Percentiles rank a stretch among this genome's conserved stretches.
These are phyloP conservation scores for Papilio dardanus DNA, from an alignment of 1,140 invertebrate genomes.

Conservation along the genomic window DNA sequence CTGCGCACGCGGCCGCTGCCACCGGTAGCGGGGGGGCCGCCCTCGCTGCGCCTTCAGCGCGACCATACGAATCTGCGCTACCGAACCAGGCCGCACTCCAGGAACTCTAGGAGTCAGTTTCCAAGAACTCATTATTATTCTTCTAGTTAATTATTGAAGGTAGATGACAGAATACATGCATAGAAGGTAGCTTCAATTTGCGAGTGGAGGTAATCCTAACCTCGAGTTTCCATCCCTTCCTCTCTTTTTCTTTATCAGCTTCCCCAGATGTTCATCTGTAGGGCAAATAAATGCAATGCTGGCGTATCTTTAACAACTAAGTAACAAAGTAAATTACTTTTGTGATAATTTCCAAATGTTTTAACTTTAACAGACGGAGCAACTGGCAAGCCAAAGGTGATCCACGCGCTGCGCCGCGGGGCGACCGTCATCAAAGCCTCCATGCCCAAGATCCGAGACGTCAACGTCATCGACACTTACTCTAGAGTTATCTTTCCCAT, in stretches of 20 bases:
- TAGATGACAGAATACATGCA: too few relatives aligned
- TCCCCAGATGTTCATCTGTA: too few relatives aligned
- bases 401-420: slow-evolving; percentile 90
- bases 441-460: slow-evolving; percentile 97
- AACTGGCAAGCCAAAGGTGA: slow-evolving; percentile 85
- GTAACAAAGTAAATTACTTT: too few relatives aligned
- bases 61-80: slow-evolving; percentile 70
- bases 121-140: not conserved
- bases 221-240: too few relatives aligned
- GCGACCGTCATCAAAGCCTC: slow-evolving; percentile 91
- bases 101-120: slow-evolving; percentile 68
- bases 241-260: too few relatives aligned
- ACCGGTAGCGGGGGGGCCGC: slow-evolving; percentile 58
- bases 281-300: too few relatives aligned
- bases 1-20: slow-evolving; percentile 67
- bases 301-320: too few relatives aligned
- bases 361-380: slow-evolving; percentile 71
- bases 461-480: slow-evolving; percentile 98
- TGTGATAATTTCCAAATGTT: not conserved
- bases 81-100: slow-evolving; percentile 68
- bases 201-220: too few relatives aligned
- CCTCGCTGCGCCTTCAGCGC: slow-evolving; percentile 68
- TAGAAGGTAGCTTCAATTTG: too few relatives aligned
- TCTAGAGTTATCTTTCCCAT: slow-evolving; percentile 97
- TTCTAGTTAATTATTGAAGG: too few relatives aligned